A percentile compares a stretch with the other conserved stretches of the same genome.
Conservation (phyloP, 2,797 vertebrate species). For the Lagocephalus sceleratus region DNA sequence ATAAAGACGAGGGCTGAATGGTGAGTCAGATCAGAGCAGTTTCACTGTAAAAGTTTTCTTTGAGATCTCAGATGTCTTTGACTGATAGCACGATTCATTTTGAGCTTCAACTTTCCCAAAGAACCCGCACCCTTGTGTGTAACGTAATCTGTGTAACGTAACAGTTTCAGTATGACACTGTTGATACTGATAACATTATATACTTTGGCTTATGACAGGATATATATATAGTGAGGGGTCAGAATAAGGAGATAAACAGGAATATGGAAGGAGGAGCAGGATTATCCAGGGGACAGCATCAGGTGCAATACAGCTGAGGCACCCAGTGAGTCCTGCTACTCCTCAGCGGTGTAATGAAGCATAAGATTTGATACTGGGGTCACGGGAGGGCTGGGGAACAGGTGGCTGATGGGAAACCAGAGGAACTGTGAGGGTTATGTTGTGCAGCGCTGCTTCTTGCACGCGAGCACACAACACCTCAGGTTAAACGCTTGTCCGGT, state of each 20-base stretch:
- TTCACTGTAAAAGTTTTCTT: too few species aligned
- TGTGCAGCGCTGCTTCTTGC: not conserved
- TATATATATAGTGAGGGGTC: not conserved
- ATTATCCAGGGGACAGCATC: constrained; percentile 4
- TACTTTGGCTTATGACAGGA: too few species aligned
- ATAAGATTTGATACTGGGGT: constrained; percentile 46
- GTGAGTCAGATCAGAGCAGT: too few species aligned
- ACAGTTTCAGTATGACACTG: too few species aligned
- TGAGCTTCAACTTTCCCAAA: too few species aligned
- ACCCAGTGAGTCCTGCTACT: constrained; percentile 2
- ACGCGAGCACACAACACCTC: constrained; percentile 1
- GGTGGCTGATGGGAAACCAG: constrained; percentile 53
- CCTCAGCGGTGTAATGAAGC: constrained; percentile 31
- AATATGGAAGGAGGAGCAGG: not conserved
- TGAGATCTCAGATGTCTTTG: too few species aligned
- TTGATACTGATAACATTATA: too few species aligned
- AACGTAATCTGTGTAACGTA: too few species aligned
- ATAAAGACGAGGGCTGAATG: too few species aligned
- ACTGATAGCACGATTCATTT: too few species aligned
- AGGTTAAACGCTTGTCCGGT: constrained; percentile 23
- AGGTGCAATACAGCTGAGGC: constrained; percentile 24
- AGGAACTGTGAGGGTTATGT: constrained; percentile 13
- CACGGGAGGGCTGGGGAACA: constrained; percentile 34
- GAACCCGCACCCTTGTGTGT: too few species aligned
- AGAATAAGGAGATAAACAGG: not conserved